Base-by-base conservation (phyloP, 1,140 invertebrate genomes). In the Bombus waltoni region DNA sequence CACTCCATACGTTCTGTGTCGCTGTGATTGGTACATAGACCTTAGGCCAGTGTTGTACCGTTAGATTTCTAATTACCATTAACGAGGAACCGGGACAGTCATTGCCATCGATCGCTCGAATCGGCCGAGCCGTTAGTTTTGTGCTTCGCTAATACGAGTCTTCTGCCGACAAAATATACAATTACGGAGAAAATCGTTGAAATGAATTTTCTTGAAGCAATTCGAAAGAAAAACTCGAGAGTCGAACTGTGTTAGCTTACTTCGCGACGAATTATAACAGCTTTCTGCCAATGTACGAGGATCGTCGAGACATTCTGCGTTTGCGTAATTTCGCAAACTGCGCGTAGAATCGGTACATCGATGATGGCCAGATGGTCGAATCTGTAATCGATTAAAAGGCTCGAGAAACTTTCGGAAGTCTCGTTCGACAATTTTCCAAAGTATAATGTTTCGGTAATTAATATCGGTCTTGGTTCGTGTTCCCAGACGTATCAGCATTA, bases 11-110 rank as follows among this genome's bases (percentile, higher is more conserved):
- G 75, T 90, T 81, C 83, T 92, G 80, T 92, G 87, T 92, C 73
- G 81, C 89, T 91, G 91, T 92, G 91, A 92, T 92, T 79, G 83
- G 85, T 80, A 89, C 72, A 83, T 87, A 89, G 87, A 85, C 22
- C 74, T 73, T 92, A 92, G 91, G 65, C 53, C 65, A 86, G 73
- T 89, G 87, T 92, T 82, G 75, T 89, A 86, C 53, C 87, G 71
- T 86, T 89, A 91, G 86, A 85, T 57, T 65, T 65, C 42, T 73
- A 73, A 65, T 78, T 53, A 66, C 3, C 6, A 32, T 77, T 59
- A 71, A 53, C 25, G 35, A 66, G 76, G 70, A 81, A 57, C 62
- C 73, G 57, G 35, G 78, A 86, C 85, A 86, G 89, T 85, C 79
- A 83, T 74, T 73, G 81, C 65, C 83, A 59, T 88, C 66, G 65